Conservation (phyloP, 2,888 invertebrate genomes). For the Carabus problematicus region DNA sequence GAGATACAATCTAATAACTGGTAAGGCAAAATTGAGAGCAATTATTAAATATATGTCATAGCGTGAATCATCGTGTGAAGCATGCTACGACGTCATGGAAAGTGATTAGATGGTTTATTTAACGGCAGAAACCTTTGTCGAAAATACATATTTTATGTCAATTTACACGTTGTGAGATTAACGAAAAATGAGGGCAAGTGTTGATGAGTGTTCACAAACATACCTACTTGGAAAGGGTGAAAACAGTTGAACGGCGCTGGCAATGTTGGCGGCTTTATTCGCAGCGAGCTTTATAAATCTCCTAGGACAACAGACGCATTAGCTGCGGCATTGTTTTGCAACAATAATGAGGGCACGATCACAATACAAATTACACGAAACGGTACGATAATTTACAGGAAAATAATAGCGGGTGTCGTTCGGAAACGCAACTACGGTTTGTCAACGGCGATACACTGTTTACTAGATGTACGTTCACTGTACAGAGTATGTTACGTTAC, state of each 20-base stretch:
- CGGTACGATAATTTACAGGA: slow-evolving; percentile 6
- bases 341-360: slow-evolving; percentile 12
- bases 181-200: too few relatives aligned
- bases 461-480: not conserved
- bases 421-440: not conserved
- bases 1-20: too few relatives aligned
- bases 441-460: slow-evolving; percentile 8
- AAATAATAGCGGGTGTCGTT: slow-evolving; percentile 12
- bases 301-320: slow-evolving; percentile 5
- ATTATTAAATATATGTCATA: too few relatives aligned
- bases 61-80: too few relatives aligned
- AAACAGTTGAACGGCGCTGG: not conserved
- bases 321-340: slow-evolving; percentile 14
- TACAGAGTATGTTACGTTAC: slow-evolving; percentile 3
- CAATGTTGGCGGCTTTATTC: not conserved
- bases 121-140: too few relatives aligned
- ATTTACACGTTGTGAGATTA: too few relatives aligned
- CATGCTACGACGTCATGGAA: too few relatives aligned
- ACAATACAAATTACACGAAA: slow-evolving; percentile 17
- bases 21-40: too few relatives aligned
- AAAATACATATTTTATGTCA: too few relatives aligned
- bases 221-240: not conserved
- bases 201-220: too few relatives aligned
- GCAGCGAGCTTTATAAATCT: slow-evolving; percentile 10
- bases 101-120: too few relatives aligned